phyloP scores from a whole-genome alignment of 2,113 vertebrate genomes.

The Speoplatyrhinus poulsoni region DNA sequence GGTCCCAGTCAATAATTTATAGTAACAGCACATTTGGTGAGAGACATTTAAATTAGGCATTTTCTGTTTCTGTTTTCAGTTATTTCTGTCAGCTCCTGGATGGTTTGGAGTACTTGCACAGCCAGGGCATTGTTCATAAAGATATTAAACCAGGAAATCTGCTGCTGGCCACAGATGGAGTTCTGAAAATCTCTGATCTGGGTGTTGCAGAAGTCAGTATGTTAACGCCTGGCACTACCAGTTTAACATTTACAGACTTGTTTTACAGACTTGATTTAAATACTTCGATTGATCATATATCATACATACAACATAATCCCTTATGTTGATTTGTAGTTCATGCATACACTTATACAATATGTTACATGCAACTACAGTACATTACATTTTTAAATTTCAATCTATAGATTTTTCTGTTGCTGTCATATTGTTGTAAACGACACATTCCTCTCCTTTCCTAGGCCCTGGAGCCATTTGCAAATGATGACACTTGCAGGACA shows the following conservation, averaged over 20 bases:
- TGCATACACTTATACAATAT: background rate
- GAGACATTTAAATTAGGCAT: too few relatives aligned
- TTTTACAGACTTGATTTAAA: too few relatives aligned
- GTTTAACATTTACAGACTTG: background rate
- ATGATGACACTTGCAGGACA: slow-evolving; percentile 94
- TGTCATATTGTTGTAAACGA: slow-evolving; percentile 54
- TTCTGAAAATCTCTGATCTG: slow-evolving; percentile 96
- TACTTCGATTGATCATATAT: background rate
- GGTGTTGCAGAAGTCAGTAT: slow-evolving; percentile 93
- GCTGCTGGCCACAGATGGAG: slow-evolving; percentile 94
- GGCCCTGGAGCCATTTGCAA: slow-evolving; percentile 94
- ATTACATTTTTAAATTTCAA: background rate
- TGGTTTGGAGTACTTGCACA: slow-evolving; percentile 98
- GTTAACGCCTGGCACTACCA: background rate
- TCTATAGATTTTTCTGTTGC: background rate
- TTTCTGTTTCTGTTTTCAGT: slow-evolving; percentile 66
- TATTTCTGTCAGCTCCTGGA: slow-evolving; percentile 98
- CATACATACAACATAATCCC: background rate
- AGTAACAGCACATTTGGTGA: too few relatives aligned
- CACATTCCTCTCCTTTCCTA: slow-evolving; percentile 44
- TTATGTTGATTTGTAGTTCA: slow-evolving; percentile 36
- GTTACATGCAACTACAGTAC: background rate
- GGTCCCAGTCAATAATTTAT: too few relatives aligned
- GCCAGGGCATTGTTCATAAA: slow-evolving; percentile 99
- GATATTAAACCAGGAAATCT: slow-evolving; percentile 99